A percentile compares a stretch with the other conserved stretches of the same genome.
These are phyloP conservation scores for Stenopsyche tienmushanensis DNA, from an alignment of 1,140 invertebrate species.

Conservation along the genomic window DNA sequence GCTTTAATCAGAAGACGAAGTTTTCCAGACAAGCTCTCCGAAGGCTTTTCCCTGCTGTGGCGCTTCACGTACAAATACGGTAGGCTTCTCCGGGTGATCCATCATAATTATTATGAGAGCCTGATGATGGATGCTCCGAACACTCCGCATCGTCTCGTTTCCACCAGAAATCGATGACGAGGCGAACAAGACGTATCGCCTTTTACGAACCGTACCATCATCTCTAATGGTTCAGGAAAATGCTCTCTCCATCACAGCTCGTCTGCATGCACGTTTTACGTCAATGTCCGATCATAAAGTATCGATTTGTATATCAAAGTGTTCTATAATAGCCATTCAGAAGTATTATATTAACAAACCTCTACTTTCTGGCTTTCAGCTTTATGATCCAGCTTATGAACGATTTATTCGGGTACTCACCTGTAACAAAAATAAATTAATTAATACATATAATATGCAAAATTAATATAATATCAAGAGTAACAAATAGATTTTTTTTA, in stretches of 20 bases:
- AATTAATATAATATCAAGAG: not conserved
- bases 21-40: not conserved
- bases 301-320: no score
- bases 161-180: not conserved
- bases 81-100: constrained; percentile 11
- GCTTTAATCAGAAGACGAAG: not conserved
- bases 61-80: not conserved
- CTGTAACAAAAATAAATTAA: constrained; percentile 14
- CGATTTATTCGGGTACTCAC: no score
- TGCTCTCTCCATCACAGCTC: no score
- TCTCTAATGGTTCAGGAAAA: no score
- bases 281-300: no score
- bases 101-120: constrained; percentile 16
- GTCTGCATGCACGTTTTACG: no score
- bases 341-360: no score
- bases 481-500: not conserved
- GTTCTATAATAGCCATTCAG: no score
- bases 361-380: no score
- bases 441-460: not conserved
- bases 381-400: no score
- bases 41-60: not conserved
- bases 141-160: not conserved
- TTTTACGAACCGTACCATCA: not conserved
- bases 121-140: constrained; percentile 8
- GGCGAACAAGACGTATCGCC: constrained; percentile 8